Evolutionary conservation across 2,113 vertebrate genomes (phyloP).

Genomic region (Lichenostomus cassidix): DNA sequence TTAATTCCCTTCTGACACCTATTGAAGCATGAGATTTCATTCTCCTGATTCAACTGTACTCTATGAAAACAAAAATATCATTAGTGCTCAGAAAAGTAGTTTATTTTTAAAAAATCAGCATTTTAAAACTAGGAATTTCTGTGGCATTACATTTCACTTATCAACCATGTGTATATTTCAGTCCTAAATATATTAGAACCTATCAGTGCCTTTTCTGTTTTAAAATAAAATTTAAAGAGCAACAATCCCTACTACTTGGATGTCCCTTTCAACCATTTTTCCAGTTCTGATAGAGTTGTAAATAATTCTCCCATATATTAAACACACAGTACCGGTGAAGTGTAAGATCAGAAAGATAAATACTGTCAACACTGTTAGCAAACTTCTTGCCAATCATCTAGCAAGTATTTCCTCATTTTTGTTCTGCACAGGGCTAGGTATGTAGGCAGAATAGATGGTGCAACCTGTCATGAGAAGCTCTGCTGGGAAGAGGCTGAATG

Average conservation of each 20-base stretch:
- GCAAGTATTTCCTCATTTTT: constrained; percentile 40
- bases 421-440: not conserved
- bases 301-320: not conserved
- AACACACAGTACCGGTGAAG: not conserved
- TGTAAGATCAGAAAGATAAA: not conserved
- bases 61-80: not conserved
- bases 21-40: not conserved
- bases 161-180: not conserved
- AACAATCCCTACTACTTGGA: not conserved
- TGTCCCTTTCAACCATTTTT: not conserved
- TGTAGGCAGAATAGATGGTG: not conserved
- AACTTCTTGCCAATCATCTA: not conserved
- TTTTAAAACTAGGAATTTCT: not conserved
- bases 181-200: not conserved
- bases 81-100: not conserved
- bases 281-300: not conserved
- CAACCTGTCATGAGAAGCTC: not conserved
- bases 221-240: not conserved
- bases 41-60: not conserved
- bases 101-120: not conserved
- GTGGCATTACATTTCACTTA: not conserved
- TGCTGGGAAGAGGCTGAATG: not conserved
- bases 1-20: not conserved
- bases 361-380: not conserved
- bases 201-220: not conserved